Percentiles rank a stretch among this genome's conserved stretches.
Evolutionary conservation across 2,797 vertebrate species (phyloP).

Genomic region (Lepidocolaptes lacrymiger): DNA sequence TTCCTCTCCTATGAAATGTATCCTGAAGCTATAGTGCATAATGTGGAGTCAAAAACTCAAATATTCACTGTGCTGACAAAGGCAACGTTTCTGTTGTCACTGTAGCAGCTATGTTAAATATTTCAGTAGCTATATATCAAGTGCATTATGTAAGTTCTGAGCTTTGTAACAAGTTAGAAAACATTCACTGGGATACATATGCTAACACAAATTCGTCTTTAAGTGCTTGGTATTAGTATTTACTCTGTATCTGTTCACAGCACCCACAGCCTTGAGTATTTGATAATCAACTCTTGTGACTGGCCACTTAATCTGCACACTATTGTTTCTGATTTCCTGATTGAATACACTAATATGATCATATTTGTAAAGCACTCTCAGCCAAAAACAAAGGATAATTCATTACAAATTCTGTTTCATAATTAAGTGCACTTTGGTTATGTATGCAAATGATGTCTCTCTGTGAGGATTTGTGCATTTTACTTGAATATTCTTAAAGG

Average conservation of each 20-base stretch:
- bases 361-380: slow-evolving; percentile 16
- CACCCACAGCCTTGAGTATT: background rate
- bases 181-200: background rate
- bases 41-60: background rate
- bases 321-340: slow-evolving; percentile 58
- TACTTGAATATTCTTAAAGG: background rate
- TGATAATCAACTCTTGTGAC: slow-evolving; percentile 47
- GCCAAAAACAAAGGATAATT: slow-evolving; percentile 52
- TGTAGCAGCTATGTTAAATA: background rate
- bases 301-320: slow-evolving; percentile 41
- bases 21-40: background rate
- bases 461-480: background rate
- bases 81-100: background rate
- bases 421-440: slow-evolving; percentile 39
- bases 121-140: background rate
- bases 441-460: background rate
- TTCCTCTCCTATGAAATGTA: background rate
- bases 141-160: slow-evolving; percentile 2
- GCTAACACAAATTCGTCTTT: background rate
- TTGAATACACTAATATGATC: slow-evolving; percentile 50
- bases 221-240: background rate
- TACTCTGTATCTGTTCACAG: slow-evolving; percentile 18
- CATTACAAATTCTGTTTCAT: slow-evolving; percentile 28
- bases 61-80: background rate
- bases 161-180: slow-evolving; percentile 14